These are phyloP conservation scores for Drosophila lacteicornis DNA, from an alignment of 1,140 invertebrate genomes.

Conservation along the genomic window DNA sequence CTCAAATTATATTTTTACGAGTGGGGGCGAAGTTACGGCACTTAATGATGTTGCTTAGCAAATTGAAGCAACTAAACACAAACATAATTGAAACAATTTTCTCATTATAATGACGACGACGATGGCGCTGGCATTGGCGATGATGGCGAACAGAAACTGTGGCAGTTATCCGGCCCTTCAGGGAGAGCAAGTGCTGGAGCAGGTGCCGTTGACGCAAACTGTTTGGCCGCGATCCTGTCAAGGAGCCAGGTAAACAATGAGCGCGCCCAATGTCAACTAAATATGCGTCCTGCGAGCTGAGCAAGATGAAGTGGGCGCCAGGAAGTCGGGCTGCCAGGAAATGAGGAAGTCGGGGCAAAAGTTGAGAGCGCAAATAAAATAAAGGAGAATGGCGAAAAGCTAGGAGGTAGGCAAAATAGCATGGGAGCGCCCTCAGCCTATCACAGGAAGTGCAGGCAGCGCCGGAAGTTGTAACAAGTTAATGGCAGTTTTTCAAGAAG, in stretches of 20 bases:
- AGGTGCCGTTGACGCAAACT: slow-evolving; percentile 76
- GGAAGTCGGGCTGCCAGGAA: slow-evolving; percentile 45
- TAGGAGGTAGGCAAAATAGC: slow-evolving; percentile 21
- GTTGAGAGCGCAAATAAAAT: slow-evolving; percentile 73
- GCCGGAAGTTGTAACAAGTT: slow-evolving; percentile 82
- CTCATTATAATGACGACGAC: slow-evolving; percentile 77
- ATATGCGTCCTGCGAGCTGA: slow-evolving; percentile 67
- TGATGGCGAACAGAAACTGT: slow-evolving; percentile 37
- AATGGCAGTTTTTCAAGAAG: slow-evolving; percentile 79
- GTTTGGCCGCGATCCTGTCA: slow-evolving; percentile 72
- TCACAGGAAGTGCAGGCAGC: slow-evolving; percentile 58
- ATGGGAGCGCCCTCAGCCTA: slow-evolving; percentile 22
- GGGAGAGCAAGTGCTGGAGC: slow-evolving; percentile 14
- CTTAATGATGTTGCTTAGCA: slow-evolving; percentile 84
- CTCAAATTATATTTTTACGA: slow-evolving; percentile 77
- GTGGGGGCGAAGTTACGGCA: slow-evolving; percentile 65
- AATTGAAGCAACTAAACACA: slow-evolving; percentile 84
- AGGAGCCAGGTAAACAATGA: slow-evolving; percentile 73
- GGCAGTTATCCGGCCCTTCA: slow-evolving; percentile 14
- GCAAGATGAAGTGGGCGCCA: slow-evolving; percentile 70
- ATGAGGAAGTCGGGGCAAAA: slow-evolving; percentile 61
- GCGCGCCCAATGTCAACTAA: slow-evolving; percentile 66
- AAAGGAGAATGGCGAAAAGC: slow-evolving; percentile 45
- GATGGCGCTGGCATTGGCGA: slow-evolving; percentile 16
- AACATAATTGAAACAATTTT: slow-evolving; percentile 84